A percentile compares a stretch with the other conserved stretches of the same genome.
Evolutionary conservation across 2,113 vertebrate species (phyloP).

Genomic region (Hippoglossus stenolepis): DNA sequence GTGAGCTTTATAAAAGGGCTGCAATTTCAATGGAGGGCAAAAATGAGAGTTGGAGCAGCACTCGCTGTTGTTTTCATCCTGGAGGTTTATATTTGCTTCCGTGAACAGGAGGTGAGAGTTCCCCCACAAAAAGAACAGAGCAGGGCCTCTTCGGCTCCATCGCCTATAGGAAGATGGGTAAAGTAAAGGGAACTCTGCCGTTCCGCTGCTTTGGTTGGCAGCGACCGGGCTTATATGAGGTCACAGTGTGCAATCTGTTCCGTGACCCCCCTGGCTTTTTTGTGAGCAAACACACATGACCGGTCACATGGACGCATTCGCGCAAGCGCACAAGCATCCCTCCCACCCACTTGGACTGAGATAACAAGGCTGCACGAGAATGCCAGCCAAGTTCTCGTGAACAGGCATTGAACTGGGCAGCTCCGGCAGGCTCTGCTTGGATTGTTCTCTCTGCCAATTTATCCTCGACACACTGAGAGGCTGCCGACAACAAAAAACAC

Average conservation of each 20-base stretch:
- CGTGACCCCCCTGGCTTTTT: constrained; percentile 61
- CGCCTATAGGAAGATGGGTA: constrained; percentile 4
- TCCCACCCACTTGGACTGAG: constrained; percentile 44
- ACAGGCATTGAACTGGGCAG: constrained; percentile 45
- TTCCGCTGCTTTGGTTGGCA: constrained; percentile 52
- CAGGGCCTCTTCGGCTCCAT: constrained; percentile 1
- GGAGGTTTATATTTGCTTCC: constrained; percentile 16
- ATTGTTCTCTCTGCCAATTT: constrained; percentile 63
- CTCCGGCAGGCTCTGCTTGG: constrained; percentile 51
- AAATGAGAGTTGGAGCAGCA: neutral
- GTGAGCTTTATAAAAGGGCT: neutral
- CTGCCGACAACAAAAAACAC: constrained; percentile 43
- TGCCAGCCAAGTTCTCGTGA: constrained; percentile 59
- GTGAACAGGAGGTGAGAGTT: constrained; percentile 38
- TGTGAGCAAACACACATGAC: constrained; percentile 35
- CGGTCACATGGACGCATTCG: constrained; percentile 13
- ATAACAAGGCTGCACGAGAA: constrained; percentile 49
- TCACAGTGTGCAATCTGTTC: constrained; percentile 71
- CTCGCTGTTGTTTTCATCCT: constrained; percentile 23
- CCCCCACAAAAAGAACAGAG: constrained; percentile 24
- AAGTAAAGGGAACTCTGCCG: neutral
- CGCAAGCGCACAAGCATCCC: neutral
- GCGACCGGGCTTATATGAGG: constrained; percentile 14
- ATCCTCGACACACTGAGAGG: constrained; percentile 47
- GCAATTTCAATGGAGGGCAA: neutral